A percentile compares a stretch with the other conserved stretches of the same genome.
phyloP scores from a whole-genome alignment of 2,797 vertebrate species.

The Ataeniobius toweri region DNA sequence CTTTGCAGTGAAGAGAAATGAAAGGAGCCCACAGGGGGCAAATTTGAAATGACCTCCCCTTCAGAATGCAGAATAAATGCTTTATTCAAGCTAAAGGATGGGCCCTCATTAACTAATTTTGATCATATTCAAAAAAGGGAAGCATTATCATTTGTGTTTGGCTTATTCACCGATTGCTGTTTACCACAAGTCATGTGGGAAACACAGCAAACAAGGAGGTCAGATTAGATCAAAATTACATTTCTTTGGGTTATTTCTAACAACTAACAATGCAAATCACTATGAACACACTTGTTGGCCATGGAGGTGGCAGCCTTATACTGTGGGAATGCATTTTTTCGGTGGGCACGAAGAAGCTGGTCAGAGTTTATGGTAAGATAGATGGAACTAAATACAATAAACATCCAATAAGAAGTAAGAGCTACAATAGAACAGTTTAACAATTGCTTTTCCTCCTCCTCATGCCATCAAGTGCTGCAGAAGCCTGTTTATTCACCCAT shows the following conservation, averaged over 20 bases:
- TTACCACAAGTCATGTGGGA: background rate
- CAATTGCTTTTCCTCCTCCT: background rate
- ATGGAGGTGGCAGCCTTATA: background rate
- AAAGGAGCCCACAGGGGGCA: slow-evolving; percentile 49
- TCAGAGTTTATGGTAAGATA: background rate
- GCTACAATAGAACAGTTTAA: background rate
- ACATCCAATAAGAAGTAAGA: background rate
- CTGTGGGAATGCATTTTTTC: background rate
- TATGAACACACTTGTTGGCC: background rate
- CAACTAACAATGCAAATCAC: background rate
- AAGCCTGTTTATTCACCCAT: background rate
- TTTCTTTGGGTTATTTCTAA: background rate
- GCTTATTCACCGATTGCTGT: background rate
- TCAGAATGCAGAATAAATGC: slow-evolving; percentile 73
- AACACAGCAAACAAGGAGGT: background rate
- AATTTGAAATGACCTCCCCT: slow-evolving; percentile 64
- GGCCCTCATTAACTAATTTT: slow-evolving; percentile 50
- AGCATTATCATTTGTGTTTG: background rate
- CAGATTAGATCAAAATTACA: background rate
- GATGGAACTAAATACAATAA: background rate
- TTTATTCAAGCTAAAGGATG: slow-evolving; percentile 65
- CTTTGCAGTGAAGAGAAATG: slow-evolving; percentile 49
- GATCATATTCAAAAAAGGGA: slow-evolving; percentile 26
- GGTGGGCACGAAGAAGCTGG: background rate
- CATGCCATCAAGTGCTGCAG: background rate